Base-by-base conservation (phyloP, 2,888 invertebrate species). In the Nezara viridula region DNA sequence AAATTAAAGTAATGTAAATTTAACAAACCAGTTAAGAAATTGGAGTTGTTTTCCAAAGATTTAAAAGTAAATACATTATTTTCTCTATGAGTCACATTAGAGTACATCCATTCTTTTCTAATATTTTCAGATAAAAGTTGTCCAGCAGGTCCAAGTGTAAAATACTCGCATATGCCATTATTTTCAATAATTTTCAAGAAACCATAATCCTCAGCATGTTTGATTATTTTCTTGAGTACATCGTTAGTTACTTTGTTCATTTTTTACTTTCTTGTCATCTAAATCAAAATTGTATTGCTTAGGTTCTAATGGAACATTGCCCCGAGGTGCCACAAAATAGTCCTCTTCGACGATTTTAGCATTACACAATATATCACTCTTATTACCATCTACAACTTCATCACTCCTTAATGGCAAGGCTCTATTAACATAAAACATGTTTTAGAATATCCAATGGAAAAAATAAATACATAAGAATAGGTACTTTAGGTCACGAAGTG, bases 261-360 rank as follows among this genome's bases (percentile, higher is more conserved):
- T 47, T 88, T 89, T 37, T 10, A 32, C 87, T 19, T 86, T 89
- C 37, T n/a, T n/a, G 7, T 44, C 55, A 49, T 16, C n/a, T 14
- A 49, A 32, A 12, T 88, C 85, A 52, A 90, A 87, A 85, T 89
- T 85, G 81, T 89, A 91, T 10, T 87, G 81, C 86, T 90, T 89
- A 40, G 90, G 86, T 89, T 95, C 95, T 90, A 96, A 92, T 0
- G 96, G 96, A 91, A 97, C 96, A 92, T 97, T 97, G 91, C 98
- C 98, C 27, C 96, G 96, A 16, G 98, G 98, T 50, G 97, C 96
- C 24, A 98, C 96, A 94, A 98, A 98, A 93, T 98, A 98, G 91
- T 97, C 97, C 92, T 98, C 98, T 92, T 98, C 97, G 24, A 94
- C 94, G 88, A 96, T 91, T 60, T 94, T 92, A 2, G 98, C 96